Conservation (phyloP, 1,140 invertebrate species). For the Cheumatopsyche charites region DNA sequence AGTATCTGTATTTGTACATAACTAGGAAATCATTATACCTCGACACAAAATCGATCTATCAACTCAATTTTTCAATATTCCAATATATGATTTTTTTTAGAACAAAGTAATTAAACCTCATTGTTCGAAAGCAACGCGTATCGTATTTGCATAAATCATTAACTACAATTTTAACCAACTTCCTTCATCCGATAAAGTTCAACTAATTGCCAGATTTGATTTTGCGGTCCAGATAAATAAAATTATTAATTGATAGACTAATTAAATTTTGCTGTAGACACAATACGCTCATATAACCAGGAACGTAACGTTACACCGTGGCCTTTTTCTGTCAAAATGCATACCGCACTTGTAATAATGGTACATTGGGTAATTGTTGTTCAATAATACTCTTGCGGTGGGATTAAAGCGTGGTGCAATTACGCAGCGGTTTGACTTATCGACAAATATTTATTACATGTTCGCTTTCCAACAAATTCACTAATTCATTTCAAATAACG, state of each 20-base stretch:
- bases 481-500: conserved; percentile 15
- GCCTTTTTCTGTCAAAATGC: neutral
- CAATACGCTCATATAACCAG: no score
- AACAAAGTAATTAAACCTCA: neutral
- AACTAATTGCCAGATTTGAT: no score
- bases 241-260: no score
- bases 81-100: neutral
- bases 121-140: conserved; percentile 3
- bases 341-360: conserved; percentile 1
- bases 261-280: no score
- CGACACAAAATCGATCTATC: conserved; percentile 5
- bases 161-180: no score
- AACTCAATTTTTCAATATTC: conserved; percentile 1
- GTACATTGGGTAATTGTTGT: conserved; percentile 27
- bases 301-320: no score
- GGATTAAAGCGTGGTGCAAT: conserved; percentile 25
- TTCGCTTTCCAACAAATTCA: conserved; percentile 24
- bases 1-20: neutral
- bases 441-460: conserved; percentile 26
- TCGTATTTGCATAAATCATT: neutral
- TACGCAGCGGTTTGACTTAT: conserved; percentile 23
- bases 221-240: no score
- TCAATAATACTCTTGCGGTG: conserved; percentile 21
- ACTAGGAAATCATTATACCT: conserved; percentile 14
- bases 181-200: no score